Evolutionary conservation across 2,888 invertebrate genomes (phyloP).

Genomic region (Melieria crassipennis): DNA sequence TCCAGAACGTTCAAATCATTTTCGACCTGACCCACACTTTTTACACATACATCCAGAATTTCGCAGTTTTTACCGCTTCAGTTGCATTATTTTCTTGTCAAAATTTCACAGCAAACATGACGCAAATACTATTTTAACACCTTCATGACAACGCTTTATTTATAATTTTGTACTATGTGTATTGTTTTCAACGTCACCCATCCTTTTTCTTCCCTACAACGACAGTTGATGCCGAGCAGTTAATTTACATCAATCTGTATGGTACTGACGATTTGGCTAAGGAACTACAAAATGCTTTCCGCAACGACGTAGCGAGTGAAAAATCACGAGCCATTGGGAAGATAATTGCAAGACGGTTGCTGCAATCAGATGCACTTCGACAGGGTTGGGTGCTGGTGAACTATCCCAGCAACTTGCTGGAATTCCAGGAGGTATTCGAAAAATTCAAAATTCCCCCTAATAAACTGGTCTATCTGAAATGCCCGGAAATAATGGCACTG

Average conservation of each 20-base stretch:
- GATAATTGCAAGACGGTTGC: constrained; percentile 53
- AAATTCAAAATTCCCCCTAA: constrained; percentile 70
- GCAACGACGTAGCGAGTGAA: constrained; percentile 45
- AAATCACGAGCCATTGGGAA: constrained; percentile 51
- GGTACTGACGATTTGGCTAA: constrained; percentile 43
- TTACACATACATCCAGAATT: too few species aligned
- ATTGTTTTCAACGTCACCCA: background rate
- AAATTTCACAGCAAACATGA: background rate
- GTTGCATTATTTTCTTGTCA: background rate
- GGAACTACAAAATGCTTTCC: constrained; percentile 49
- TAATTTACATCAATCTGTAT: constrained; percentile 53
- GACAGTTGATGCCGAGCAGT: constrained; percentile 54
- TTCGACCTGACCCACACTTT: too few species aligned
- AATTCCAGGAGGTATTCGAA: constrained; percentile 68
- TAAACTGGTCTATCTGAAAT: constrained; percentile 57
- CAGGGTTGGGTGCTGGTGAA: constrained; percentile 72
- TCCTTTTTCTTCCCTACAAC: constrained; percentile 12
- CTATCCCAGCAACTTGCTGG: constrained; percentile 68
- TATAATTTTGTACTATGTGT: background rate
- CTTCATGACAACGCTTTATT: background rate
- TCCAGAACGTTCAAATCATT: too few species aligned
- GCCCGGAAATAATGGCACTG: constrained; percentile 51
- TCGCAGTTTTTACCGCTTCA: too few species aligned
- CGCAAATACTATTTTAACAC: background rate
- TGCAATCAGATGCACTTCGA: constrained; percentile 67